These are phyloP conservation scores for Climacteris rufus DNA, from an alignment of 2,113 vertebrate species.

Conservation along the genomic window DNA sequence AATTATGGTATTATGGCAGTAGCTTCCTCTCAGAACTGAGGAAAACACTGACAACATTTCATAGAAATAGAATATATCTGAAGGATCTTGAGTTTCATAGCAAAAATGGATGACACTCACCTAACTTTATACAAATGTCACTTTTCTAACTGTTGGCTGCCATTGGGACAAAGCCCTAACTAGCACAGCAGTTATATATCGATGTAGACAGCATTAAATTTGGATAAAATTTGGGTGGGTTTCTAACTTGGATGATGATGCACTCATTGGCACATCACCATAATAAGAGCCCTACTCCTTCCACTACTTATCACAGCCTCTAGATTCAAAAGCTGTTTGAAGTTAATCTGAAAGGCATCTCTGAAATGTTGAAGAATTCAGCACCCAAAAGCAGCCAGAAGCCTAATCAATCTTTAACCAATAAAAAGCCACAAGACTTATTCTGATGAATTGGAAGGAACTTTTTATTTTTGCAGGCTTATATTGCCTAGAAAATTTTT, in stretches of 20 bases:
- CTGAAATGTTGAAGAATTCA: neutral
- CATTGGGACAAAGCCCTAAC: neutral
- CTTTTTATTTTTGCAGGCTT: neutral
- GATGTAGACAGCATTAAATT: neutral
- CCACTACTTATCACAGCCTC: neutral
- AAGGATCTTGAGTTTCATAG: neutral
- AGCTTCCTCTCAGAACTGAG: neutral
- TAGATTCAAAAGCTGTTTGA: neutral
- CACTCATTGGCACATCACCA: rapidly evolving
- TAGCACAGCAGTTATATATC: neutral
- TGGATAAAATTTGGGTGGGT: neutral
- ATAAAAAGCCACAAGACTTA: neutral
- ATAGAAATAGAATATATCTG: neutral
- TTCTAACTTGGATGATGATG: neutral
- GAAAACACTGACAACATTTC: neutral
- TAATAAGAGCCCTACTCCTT: neutral
- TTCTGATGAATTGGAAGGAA: neutral
- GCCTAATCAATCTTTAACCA: neutral
- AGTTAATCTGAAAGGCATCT: neutral
- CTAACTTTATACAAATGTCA: neutral
- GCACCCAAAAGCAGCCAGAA: neutral
- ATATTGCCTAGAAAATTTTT: neutral
- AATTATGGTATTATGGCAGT: neutral
- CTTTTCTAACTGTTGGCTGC: neutral
- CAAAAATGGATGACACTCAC: neutral